These are phyloP conservation scores for Phenganax stokvisi DNA, from an alignment of 92 coral and sea anemone species.

Conservation along the genomic window DNA sequence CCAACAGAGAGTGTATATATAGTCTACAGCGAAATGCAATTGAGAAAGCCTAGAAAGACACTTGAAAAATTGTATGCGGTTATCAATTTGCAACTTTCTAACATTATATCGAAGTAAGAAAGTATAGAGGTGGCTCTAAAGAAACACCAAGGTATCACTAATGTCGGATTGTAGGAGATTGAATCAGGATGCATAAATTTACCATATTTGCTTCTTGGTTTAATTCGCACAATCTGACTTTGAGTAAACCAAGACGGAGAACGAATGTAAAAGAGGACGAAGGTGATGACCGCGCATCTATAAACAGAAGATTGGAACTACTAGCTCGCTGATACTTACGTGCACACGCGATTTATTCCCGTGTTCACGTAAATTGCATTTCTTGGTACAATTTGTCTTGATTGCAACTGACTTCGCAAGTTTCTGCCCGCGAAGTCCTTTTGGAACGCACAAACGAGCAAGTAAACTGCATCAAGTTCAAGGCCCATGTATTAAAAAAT, in stretches of 20 bases:
- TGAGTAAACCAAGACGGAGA: constrained; percentile 26
- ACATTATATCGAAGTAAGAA: not conserved
- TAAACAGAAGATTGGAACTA: not conserved
- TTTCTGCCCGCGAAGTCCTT: no score
- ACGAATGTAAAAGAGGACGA: constrained; percentile 22
- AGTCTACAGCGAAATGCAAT: not conserved
- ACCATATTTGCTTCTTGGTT: constrained; percentile 74
- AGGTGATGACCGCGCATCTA: constrained; percentile 17
- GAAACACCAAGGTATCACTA: not conserved
- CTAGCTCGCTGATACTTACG: not conserved
- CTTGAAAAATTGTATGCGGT: not conserved
- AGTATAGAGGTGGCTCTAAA: not conserved
- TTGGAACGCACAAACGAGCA: no score
- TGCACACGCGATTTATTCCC: not conserved
- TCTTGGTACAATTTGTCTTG: no score
- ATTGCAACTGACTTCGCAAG: no score
- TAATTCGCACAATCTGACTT: not conserved
- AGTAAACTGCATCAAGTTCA: no score
- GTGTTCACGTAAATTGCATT: no score
- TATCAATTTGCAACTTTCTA: not conserved
- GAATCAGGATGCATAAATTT: constrained; percentile 66
- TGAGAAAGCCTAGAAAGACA: not conserved
- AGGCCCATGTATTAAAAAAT: no score
- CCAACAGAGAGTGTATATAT: not conserved
- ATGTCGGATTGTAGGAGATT: constrained; percentile 64